Conservation (phyloP, 35 echinoderm and acorn worm genomes). For the Heliocidaris tuberculata region DNA sequence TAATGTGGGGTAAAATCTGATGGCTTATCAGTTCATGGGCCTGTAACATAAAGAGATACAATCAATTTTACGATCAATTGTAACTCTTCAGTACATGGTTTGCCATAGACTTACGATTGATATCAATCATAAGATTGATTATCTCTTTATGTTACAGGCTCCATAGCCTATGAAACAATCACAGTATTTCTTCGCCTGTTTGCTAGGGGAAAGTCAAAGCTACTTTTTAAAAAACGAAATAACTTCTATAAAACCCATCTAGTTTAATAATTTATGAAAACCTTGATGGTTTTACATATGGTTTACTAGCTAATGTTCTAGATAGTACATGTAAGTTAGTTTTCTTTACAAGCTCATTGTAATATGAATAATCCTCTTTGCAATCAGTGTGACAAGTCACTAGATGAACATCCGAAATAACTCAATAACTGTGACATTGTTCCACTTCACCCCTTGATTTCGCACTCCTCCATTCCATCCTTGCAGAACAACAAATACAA, state of each 20-base stretch:
- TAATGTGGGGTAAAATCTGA: constrained; percentile 31
- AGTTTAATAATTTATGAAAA: not conserved
- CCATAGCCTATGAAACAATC: no score
- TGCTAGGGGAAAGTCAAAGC: no score
- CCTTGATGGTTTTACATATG: not conserved
- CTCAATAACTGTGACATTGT: not conserved
- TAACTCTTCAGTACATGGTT: no score
- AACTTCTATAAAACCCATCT: no score
- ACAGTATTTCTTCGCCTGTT: no score
- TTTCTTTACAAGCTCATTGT: not conserved
- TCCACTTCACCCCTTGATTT: not conserved
- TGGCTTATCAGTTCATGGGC: no score
- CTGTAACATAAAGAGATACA: no score
- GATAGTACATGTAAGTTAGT: not conserved
- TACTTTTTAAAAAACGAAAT: no score
- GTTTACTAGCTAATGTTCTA: not conserved
- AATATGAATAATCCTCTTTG: not conserved
- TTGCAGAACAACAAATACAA: constrained; percentile 72
- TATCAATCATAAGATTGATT: no score
- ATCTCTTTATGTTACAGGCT: no score
- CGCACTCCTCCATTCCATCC: not conserved
- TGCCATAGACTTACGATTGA: no score
- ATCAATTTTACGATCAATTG: no score
- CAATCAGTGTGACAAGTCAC: not conserved
- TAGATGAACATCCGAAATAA: not conserved